Evolutionary conservation across 2,797 vertebrate species (phyloP).

Genomic region (Hafferia zeledoni): DNA sequence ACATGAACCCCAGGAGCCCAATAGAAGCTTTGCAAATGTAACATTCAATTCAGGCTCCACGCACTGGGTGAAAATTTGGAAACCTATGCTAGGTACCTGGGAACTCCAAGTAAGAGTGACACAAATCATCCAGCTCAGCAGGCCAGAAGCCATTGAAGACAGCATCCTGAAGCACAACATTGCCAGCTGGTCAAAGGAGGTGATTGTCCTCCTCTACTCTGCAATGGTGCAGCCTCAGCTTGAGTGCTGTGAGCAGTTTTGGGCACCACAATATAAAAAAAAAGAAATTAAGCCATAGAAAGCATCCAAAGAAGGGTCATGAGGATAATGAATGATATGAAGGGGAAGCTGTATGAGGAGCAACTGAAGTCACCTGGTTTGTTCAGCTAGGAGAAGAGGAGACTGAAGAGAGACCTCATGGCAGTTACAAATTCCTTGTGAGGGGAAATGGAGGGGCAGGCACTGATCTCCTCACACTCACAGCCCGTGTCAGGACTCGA

Average conservation of each 20-base stretch:
- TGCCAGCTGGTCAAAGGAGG: no score
- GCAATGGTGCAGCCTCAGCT: neutral
- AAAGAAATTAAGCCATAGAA: neutral
- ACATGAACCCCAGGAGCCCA: neutral
- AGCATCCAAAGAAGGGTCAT: neutral
- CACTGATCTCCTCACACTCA: neutral
- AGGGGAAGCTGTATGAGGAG: neutral
- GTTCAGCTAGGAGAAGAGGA: neutral
- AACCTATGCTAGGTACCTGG: neutral
- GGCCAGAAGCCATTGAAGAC: neutral
- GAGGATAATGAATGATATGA: no score
- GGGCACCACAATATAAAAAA: neutral
- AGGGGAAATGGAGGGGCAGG: neutral
- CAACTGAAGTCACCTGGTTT: neutral
- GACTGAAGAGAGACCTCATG: accelerated
- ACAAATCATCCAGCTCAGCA: neutral
- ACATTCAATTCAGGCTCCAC: neutral
- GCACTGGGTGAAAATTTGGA: neutral
- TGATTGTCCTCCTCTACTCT: neutral
- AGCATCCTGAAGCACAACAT: neutral
- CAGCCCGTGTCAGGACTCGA: accelerated
- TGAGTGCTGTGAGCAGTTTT: no score
- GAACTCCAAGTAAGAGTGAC: neutral
- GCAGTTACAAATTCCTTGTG: accelerated
- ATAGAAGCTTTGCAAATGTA: neutral